phyloP scores from a whole-genome alignment of 2,888 invertebrate genomes.

The Aplocera efformata region DNA sequence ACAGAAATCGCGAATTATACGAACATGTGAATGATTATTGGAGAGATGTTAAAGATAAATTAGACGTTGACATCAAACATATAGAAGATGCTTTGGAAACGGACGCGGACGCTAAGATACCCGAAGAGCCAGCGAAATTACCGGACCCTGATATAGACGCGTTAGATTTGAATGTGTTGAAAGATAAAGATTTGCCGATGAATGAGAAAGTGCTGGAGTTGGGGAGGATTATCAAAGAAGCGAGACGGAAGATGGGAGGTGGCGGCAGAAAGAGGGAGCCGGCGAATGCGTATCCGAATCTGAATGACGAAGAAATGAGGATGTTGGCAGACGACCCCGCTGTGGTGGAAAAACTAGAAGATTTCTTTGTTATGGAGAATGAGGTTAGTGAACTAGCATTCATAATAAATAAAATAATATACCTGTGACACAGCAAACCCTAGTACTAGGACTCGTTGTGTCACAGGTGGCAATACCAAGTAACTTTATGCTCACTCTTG shows the following conservation, averaged over 20 bases:
- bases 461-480: no score
- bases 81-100: conserved; percentile 22
- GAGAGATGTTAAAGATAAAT: conserved; percentile 21
- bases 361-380: conserved; percentile 59
- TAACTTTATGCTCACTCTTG: no score
- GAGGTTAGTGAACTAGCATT: no score
- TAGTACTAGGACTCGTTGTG: no score
- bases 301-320: conserved; percentile 54
- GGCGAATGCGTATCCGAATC: conserved; percentile 33
- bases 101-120: conserved; percentile 9
- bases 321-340: conserved; percentile 59
- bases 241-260: conserved; percentile 11
- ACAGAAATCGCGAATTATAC: conserved; percentile 8
- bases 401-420: no score
- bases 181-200: conserved; percentile 34
- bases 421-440: no score
- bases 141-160: conserved; percentile 18
- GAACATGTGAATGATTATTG: conserved; percentile 30
- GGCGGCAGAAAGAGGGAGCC: conserved; percentile 19
- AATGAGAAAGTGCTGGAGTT: conserved; percentile 31
- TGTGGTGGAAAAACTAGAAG: conserved; percentile 43
- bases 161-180: conserved; percentile 20
- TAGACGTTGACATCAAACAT: conserved; percentile 36
- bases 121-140: conserved; percentile 16
- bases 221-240: conserved; percentile 34